These are phyloP conservation scores for Rhinogobio ventralis DNA, from an alignment of 2,797 vertebrate species.

Conservation along the genomic window DNA sequence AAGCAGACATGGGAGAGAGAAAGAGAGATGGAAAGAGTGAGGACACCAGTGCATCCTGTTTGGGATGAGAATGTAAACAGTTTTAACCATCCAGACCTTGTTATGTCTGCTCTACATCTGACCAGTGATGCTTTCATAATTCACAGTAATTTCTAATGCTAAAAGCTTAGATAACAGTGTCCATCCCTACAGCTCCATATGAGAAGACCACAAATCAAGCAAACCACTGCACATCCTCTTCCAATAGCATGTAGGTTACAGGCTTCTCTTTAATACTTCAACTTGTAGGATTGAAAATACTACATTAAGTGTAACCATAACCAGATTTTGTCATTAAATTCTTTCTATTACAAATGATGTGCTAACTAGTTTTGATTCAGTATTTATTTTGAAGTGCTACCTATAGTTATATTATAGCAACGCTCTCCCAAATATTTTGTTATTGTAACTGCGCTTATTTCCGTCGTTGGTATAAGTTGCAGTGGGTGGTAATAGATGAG, in stretches of 20 bases:
- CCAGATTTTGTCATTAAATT: too few relatives aligned
- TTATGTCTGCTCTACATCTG: constrained; percentile 75
- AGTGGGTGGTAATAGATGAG: too few relatives aligned
- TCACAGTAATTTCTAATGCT: constrained; percentile 22
- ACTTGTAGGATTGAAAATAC: too few relatives aligned
- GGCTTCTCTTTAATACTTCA: constrained; percentile 18
- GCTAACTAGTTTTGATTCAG: too few relatives aligned
- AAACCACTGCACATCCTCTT: background rate
- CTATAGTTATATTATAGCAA: too few relatives aligned
- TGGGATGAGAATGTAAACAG: constrained; percentile 82
- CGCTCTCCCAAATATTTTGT: too few relatives aligned
- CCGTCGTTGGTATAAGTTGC: too few relatives aligned
- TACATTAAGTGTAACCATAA: too few relatives aligned
- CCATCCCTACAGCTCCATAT: background rate
- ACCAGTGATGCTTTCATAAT: constrained; percentile 71
- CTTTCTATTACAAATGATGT: too few relatives aligned
- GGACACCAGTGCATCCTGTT: constrained; percentile 75
- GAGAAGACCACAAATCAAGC: constrained; percentile 7
- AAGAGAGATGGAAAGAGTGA: constrained; percentile 27
- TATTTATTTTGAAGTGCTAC: too few relatives aligned
- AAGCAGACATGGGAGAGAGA: constrained; percentile 1
- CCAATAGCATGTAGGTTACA: background rate
- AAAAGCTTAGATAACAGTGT: constrained; percentile 28
- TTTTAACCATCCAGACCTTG: constrained; percentile 65
- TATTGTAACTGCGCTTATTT: too few relatives aligned